Percentiles rank a stretch among this genome's conserved stretches.
Evolutionary conservation across 2,888 invertebrate species (phyloP).

Genomic region (Strigamia crassipes): DNA sequence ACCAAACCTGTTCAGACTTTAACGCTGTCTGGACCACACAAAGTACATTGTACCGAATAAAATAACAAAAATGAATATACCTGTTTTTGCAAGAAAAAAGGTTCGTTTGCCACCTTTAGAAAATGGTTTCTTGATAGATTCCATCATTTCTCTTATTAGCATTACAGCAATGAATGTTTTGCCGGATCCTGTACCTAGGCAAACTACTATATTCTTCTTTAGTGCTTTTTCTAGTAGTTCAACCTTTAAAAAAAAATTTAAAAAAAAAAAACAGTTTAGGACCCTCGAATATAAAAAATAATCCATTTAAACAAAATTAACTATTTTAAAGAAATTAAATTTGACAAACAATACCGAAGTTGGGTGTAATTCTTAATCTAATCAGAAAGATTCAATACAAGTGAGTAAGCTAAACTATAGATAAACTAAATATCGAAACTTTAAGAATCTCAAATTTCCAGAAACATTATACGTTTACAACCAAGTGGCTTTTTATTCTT

Average conservation of each 20-base stretch:
- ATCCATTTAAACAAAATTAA: not conserved
- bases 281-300: too few species aligned
- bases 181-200: constrained; percentile 75
- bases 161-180: constrained; percentile 86
- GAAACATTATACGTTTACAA: too few species aligned
- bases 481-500: too few species aligned
- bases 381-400: too few species aligned
- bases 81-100: constrained; percentile 57
- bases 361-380: too few species aligned
- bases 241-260: constrained; percentile 60
- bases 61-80: not conserved
- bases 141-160: constrained; percentile 79
- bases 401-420: too few species aligned
- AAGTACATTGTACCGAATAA: too few species aligned
- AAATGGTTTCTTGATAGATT: constrained; percentile 65
- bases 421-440: too few species aligned
- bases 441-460: too few species aligned
- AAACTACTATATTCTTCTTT: constrained; percentile 75
- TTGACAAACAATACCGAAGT: too few species aligned
- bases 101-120: constrained; percentile 57
- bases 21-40: too few species aligned
- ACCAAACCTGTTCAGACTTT: too few species aligned
- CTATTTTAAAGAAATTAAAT: not conserved
- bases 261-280: not conserved
- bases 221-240: constrained; percentile 77